phyloP scores from a whole-genome alignment of 2,113 vertebrate genomes.

The Melanerpes aurifrons region DNA sequence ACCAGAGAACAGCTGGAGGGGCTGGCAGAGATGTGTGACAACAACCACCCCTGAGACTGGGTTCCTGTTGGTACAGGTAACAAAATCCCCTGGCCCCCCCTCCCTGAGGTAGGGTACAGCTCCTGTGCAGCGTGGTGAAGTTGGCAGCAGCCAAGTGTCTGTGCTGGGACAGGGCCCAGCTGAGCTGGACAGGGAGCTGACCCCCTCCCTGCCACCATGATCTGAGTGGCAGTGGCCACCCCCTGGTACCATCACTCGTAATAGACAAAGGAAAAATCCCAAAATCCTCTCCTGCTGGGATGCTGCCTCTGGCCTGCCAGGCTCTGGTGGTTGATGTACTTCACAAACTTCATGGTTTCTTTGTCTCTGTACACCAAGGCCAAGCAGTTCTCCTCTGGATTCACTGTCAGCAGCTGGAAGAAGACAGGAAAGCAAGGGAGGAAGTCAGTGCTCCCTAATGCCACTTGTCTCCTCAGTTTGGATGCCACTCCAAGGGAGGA shows the following conservation, averaged over 20 bases:
- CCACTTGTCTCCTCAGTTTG: not conserved
- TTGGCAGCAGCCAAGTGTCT: not conserved
- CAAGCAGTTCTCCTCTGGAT: constrained; percentile 92
- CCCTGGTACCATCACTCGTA: constrained; percentile 82
- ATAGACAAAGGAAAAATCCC: constrained; percentile 93
- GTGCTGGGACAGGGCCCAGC: not conserved
- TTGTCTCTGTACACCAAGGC: constrained; percentile 94
- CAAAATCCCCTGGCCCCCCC: not conserved
- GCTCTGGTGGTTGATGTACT: constrained; percentile 90
- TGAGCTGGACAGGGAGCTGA: not conserved
- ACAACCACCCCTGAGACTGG: not conserved
- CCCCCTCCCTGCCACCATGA: not conserved
- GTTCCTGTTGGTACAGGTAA: not conserved
- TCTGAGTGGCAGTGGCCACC: not conserved
- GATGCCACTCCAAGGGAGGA: not conserved
- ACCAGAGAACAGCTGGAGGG: not conserved
- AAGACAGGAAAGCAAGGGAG: not conserved
- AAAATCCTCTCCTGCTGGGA: constrained; percentile 76
- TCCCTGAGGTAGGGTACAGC: not conserved
- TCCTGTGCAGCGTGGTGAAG: rapidly evolving
- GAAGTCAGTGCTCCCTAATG: not conserved
- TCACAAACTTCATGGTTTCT: constrained; percentile 95
- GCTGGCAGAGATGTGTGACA: not conserved
- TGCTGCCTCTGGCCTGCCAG: constrained; percentile 54
- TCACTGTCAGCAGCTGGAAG: constrained; percentile 88